These are phyloP conservation scores for Tineola bisselliella DNA, from an alignment of 2,888 invertebrate genomes.

Conservation along the genomic window DNA sequence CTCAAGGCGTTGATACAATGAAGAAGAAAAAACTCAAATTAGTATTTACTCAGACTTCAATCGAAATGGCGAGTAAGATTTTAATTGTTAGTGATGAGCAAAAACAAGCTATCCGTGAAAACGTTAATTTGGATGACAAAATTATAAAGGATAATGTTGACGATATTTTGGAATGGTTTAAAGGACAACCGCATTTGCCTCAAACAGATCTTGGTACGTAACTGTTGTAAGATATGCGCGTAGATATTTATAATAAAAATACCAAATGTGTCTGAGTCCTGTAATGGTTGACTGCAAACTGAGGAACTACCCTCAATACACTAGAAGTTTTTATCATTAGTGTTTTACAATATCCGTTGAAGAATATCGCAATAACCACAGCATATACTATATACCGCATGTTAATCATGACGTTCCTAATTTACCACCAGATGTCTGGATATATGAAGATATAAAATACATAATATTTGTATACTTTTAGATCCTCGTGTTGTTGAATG, in stretches of 20 bases:
- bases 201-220: slow-evolving; percentile 5
- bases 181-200: slow-evolving; percentile 11
- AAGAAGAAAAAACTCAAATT: not conserved
- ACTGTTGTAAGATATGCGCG: no score
- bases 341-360: no score
- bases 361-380: no score
- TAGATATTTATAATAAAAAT: no score
- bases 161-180: slow-evolving; percentile 12
- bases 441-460: no score
- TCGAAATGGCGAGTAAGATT: not conserved
- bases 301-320: no score
- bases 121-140: not conserved
- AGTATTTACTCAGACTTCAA: not conserved
- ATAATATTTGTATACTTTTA: not conserved
- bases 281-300: no score
- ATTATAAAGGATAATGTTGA: not conserved
- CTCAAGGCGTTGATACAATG: not conserved
- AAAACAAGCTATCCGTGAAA: not conserved
- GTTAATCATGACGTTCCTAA: no score
- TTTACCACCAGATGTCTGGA: no score
- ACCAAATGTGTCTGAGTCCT: no score
- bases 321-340: no score
- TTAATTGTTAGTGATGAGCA: slow-evolving; percentile 10
- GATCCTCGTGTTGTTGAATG: slow-evolving; percentile 14
- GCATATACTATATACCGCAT: no score